phyloP scores from a whole-genome alignment of 2,113 vertebrate species.

The Apteryx owenii region DNA sequence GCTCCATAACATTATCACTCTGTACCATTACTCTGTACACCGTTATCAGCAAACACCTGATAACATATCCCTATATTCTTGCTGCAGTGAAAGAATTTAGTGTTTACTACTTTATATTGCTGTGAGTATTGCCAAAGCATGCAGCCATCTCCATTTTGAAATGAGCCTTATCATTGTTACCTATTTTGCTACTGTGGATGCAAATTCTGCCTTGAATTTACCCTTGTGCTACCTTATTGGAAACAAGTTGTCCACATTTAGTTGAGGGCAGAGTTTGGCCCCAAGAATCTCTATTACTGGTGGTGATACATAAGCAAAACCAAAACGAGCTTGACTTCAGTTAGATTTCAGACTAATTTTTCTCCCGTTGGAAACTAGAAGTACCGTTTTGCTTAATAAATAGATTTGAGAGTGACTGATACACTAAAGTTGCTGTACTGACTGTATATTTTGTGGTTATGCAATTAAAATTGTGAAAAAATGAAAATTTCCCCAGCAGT shows the following conservation, averaged over 20 bases:
- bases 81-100: neutral
- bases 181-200: neutral
- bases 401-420: neutral
- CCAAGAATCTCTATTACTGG: neutral
- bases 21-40: neutral
- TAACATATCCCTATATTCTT: constrained; percentile 6
- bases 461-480: neutral
- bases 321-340: neutral
- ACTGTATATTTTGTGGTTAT: neutral
- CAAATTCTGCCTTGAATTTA: neutral
- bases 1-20: neutral
- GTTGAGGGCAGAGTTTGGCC: neutral
- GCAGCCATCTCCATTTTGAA: neutral
- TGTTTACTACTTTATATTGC: neutral
- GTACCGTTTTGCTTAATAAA: accelerated
- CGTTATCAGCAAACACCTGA: constrained; percentile 36
- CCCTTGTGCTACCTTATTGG: neutral
- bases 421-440: neutral
- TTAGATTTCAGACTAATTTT: neutral
- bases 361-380: neutral
- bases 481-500: neutral
- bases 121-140: neutral
- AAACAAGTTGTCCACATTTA: neutral
- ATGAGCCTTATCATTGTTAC: neutral
- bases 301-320: neutral